These are phyloP conservation scores for Oncorhynchus masou DNA, from an alignment of 2,113 vertebrate species.

Conservation along the genomic window DNA sequence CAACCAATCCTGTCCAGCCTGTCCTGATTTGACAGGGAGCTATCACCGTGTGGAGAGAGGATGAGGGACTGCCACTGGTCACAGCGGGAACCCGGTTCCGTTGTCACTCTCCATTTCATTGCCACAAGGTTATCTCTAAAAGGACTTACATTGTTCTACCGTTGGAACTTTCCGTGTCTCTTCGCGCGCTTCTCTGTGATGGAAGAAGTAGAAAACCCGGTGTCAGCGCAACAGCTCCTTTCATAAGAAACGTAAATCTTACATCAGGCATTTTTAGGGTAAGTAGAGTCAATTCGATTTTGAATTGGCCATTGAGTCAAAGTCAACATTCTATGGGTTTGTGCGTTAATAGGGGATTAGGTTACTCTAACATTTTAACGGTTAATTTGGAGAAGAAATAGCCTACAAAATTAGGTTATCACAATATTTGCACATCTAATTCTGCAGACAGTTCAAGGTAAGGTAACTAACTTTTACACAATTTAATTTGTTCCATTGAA, in stretches of 20 bases:
- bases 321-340: background rate
- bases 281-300: background rate
- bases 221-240: background rate
- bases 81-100: constrained; percentile 15
- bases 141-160: background rate
- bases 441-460: background rate
- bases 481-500: background rate
- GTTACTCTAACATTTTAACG: too few relatives aligned
- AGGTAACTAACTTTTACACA: background rate
- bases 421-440: background rate
- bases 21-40: constrained; percentile 27
- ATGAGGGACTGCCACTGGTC: constrained; percentile 28
- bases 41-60: constrained; percentile 10
- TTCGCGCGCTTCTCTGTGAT: background rate
- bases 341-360: background rate
- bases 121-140: constrained; percentile 19
- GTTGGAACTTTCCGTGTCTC: background rate
- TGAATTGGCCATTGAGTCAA: background rate
- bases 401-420: too few relatives aligned
- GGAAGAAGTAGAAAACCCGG: background rate
- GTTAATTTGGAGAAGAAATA: too few relatives aligned
- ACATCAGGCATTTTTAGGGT: background rate
- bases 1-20: constrained; percentile 21
- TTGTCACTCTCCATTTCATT: constrained; percentile 29
- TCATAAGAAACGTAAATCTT: background rate